phyloP scores from a whole-genome alignment of 2,888 invertebrate species.

The Capitulum mitella region DNA sequence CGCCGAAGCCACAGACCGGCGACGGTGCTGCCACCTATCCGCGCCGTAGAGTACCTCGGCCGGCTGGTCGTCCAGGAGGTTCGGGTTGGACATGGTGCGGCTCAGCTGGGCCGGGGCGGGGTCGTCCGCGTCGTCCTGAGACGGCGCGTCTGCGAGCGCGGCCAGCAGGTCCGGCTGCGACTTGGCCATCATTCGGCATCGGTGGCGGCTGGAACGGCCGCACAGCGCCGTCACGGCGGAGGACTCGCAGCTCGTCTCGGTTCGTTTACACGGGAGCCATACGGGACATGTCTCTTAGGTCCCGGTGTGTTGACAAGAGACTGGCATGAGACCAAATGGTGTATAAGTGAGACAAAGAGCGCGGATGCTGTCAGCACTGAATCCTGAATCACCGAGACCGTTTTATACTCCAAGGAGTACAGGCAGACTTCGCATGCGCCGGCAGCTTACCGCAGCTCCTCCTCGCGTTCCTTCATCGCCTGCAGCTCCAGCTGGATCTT shows the following conservation, averaged over 20 bases:
- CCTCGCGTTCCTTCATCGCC: conserved; percentile 74
- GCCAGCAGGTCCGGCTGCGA: conserved; percentile 56
- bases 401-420: too few species aligned
- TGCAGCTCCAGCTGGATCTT: conserved; percentile 78
- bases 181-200: conserved; percentile 52
- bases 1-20: too few species aligned
- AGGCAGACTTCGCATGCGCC: too few species aligned
- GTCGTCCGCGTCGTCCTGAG: conserved; percentile 44
- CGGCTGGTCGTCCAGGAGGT: conserved; percentile 40
- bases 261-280: too few species aligned
- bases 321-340: too few species aligned
- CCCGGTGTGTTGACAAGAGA: too few species aligned
- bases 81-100: conserved; percentile 41
- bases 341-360: too few species aligned
- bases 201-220: conserved; percentile 47
- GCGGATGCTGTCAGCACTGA: too few species aligned
- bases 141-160: conserved; percentile 50
- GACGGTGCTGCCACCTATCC: not conserved
- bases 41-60: conserved; percentile 21
- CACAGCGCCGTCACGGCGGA: not conserved
- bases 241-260: not conserved
- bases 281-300: too few species aligned
- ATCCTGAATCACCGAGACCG: too few species aligned
- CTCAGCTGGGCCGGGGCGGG: conserved; percentile 42
- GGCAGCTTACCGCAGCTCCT: conserved; percentile 58